A percentile compares a stretch with the other conserved stretches of the same genome.
phyloP scores from a whole-genome alignment of 2,113 vertebrate species.

The Sorex fumeus region DNA sequence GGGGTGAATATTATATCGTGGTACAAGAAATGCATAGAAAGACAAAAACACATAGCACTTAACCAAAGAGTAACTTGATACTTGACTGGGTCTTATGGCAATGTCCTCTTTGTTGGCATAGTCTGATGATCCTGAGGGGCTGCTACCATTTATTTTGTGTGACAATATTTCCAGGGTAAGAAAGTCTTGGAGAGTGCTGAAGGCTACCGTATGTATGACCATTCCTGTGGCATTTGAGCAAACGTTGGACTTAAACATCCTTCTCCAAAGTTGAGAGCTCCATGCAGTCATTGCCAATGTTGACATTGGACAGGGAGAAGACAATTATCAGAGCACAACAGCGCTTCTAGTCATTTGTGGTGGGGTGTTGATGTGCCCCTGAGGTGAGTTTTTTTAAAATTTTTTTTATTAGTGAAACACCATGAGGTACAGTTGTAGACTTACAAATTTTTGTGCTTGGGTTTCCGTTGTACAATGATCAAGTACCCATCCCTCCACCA shows the following conservation, averaged over 20 bases:
- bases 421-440: no score
- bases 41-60: background rate
- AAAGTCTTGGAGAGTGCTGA: background rate
- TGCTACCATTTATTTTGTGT: background rate
- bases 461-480: no score
- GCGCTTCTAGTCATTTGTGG: background rate
- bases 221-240: background rate
- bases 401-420: no score
- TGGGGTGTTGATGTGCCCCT: background rate
- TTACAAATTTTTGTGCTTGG: no score
- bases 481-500: no score
- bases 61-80: background rate
- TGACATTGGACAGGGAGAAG: background rate
- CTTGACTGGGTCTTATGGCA: background rate
- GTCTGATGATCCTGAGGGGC: background rate
- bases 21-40: background rate
- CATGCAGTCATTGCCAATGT: background rate
- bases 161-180: background rate
- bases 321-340: constrained; percentile 12
- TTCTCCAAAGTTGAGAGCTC: background rate
- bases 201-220: background rate
- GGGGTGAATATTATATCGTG: background rate
- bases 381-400: background rate
- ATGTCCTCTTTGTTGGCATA: background rate
- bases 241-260: background rate